Percentiles rank a stretch among this genome's conserved stretches.
Evolutionary conservation across 2,888 invertebrate species (phyloP).

Genomic region (Oligia fasciuncula): DNA sequence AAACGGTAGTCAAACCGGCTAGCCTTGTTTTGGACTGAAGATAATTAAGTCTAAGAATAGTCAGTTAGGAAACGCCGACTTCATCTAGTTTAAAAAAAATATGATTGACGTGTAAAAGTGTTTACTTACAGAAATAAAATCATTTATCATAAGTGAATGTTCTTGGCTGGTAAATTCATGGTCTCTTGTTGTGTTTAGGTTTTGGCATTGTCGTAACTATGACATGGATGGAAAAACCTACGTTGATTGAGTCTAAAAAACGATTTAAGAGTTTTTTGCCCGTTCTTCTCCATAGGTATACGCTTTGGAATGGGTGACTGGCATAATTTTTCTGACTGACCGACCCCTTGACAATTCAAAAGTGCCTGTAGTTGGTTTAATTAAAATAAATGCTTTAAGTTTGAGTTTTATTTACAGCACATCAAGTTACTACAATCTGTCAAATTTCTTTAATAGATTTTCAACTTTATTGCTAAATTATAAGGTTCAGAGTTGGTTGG

Average conservation of each 20-base stretch:
- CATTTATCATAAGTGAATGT: too few species aligned
- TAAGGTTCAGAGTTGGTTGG: too few species aligned
- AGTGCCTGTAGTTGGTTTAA: neutral
- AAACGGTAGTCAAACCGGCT: constrained; percentile 6
- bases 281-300: neutral
- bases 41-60: too few species aligned
- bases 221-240: neutral
- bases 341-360: neutral
- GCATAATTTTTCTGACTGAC: neutral
- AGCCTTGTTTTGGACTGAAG: neutral
- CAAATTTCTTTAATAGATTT: too few species aligned
- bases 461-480: too few species aligned
- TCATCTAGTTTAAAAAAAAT: too few species aligned
- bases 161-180: constrained; percentile 7
- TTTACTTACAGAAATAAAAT: too few species aligned
- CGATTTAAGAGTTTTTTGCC: neutral
- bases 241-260: neutral
- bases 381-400: neutral
- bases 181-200: neutral
- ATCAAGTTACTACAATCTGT: too few species aligned
- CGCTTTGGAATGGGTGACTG: neutral
- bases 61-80: too few species aligned
- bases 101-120: too few species aligned
- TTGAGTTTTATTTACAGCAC: neutral
- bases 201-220: neutral